phyloP scores from a whole-genome alignment of 2,888 invertebrate species.

The Conistra vaccinii region DNA sequence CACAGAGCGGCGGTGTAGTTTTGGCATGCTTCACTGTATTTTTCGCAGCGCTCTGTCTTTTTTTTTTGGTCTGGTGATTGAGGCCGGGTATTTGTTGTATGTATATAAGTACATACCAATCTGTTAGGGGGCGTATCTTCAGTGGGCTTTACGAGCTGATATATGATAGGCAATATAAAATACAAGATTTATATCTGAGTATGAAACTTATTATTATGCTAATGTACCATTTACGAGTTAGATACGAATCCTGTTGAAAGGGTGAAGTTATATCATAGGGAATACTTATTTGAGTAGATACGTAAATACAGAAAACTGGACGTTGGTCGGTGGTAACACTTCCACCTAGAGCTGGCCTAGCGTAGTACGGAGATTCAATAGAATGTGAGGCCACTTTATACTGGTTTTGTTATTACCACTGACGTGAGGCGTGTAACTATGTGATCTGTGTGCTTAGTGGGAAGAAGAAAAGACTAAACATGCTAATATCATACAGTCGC shows the following conservation, averaged over 20 bases:
- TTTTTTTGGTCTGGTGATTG: too few relatives aligned
- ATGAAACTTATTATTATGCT: slow-evolving; percentile 65
- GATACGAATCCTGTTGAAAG: slow-evolving; percentile 56
- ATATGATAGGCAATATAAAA: slow-evolving; percentile 42
- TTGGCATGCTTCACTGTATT: too few relatives aligned
- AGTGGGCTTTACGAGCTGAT: slow-evolving; percentile 18
- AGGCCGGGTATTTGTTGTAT: background rate
- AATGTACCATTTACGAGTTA: slow-evolving; percentile 63
- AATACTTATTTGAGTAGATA: background rate
- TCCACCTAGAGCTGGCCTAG: background rate
- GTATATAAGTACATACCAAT: background rate
- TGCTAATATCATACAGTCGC: background rate
- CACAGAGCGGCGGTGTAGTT: too few relatives aligned
- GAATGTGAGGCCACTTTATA: too few relatives aligned
- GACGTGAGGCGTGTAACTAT: too few relatives aligned
- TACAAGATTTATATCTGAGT: slow-evolving; percentile 41
- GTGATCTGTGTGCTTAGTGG: background rate
- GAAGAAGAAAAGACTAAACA: background rate
- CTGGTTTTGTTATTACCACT: background rate
- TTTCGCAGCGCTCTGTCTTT: too few relatives aligned
- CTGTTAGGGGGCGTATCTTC: slow-evolving; percentile 1
- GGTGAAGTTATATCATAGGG: background rate
- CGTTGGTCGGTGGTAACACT: background rate
- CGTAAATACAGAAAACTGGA: too few relatives aligned
- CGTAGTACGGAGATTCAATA: background rate